Evolutionary conservation across 2,113 vertebrate species (phyloP).

Genomic region (Myotis lucifugus): DNA sequence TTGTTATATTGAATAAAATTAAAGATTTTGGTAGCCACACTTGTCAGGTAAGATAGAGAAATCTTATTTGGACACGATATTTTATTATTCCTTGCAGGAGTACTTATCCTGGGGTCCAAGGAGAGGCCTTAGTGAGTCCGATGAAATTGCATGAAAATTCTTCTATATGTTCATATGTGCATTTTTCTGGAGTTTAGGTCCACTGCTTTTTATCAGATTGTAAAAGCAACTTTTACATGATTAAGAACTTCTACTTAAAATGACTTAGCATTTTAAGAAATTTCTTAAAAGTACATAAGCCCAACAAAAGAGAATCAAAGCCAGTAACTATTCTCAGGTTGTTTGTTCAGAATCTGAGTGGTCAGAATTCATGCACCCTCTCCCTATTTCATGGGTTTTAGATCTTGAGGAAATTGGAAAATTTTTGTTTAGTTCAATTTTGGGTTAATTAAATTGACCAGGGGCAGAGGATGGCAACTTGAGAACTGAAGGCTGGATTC

Average conservation of each 20-base stretch:
- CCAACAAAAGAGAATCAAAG: background rate
- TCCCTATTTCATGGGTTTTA: background rate
- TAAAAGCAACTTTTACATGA: background rate
- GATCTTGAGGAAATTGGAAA: background rate
- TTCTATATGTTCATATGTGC: background rate
- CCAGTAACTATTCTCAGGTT: background rate
- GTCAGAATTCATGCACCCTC: background rate
- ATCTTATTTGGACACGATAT: background rate
- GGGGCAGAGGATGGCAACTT: background rate
- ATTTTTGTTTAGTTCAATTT: conserved; percentile 1
- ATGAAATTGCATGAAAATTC: background rate
- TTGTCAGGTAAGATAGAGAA: background rate
- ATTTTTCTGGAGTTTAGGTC: background rate
- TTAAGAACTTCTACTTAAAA: conserved; percentile 16
- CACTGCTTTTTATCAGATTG: background rate
- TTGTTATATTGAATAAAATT: background rate
- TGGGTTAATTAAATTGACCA: background rate
- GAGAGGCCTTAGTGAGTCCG: background rate
- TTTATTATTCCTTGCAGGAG: background rate
- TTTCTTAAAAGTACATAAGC: background rate
- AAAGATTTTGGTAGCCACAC: background rate
- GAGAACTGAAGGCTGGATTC: background rate
- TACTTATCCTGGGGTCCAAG: background rate
- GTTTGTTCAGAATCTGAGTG: background rate
- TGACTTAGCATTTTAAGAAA: background rate